Base-by-base conservation (phyloP, 2,113 vertebrate genomes). In the Garra rufa region DNA sequence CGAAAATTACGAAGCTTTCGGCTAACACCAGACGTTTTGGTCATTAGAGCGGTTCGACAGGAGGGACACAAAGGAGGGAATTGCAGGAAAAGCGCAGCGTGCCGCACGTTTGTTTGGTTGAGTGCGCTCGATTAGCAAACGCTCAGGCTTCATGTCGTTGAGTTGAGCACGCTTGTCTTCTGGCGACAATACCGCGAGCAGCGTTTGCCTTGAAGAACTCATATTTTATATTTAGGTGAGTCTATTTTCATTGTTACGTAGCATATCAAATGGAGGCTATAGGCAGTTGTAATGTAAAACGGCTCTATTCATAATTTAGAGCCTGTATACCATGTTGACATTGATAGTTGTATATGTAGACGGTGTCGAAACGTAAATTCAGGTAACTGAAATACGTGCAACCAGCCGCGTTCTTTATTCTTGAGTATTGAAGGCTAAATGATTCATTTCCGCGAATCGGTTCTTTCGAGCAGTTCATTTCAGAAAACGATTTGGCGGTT, bases 161-260 rank as follows among this genome's bases (percentile, higher is more conserved):
- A 75, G 57, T 55, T 87, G 55, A 83, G 65, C 81, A 19, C 55
- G 82, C 28, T 24, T 3, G 48, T 82, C 77, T 70, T 55, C 76
- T 76, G 82, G 19, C 6, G n/a, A 7, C n/a, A 86, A 52, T 21
- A 59, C 55, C 15, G 30, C 46, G 26, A 50, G 13, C 24, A 75
- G 6, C 61, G 0, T n/a, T 13, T 7, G 77, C 2, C 70, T 41
- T 44, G 3, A 13, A 50, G 84, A 48, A 15, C 85, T 82, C 69
- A 21, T 34, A 34, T 34, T 44, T 76, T 6, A n/a, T 24, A 73
- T 57, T 85, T 84, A 91, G 93, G 93, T 94, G 43, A 92, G 93
- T 87, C 57, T 5, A 9, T 48, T 65, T 52, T 52, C 38, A 78
- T 61, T 21, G 14, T 44, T 41, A 8, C 9, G 11, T 24, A 24